Percentiles rank a stretch among this genome's conserved stretches.
Evolutionary conservation across 1,140 invertebrate species (phyloP).

Genomic region (Leptinotarsa undecemlineata): DNA sequence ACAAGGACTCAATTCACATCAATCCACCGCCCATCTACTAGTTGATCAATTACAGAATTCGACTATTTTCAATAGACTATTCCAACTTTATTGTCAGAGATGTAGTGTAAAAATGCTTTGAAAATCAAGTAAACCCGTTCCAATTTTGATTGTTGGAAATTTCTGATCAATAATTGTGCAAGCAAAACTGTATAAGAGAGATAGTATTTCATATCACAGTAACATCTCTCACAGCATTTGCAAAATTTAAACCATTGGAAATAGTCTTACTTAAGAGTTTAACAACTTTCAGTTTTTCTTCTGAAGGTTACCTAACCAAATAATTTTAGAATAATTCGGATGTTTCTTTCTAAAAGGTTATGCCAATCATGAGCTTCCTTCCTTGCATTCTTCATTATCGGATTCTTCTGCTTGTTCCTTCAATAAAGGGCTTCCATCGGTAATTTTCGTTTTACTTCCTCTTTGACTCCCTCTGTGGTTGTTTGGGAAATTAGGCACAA

Average conservation of each 20-base stretch:
- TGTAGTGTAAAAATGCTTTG: too few relatives aligned
- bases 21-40: too few relatives aligned
- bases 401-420: slow-evolving; percentile 56
- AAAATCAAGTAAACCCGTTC: too few relatives aligned
- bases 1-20: too few relatives aligned
- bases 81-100: too few relatives aligned
- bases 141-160: too few relatives aligned
- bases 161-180: too few relatives aligned
- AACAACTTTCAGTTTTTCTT: not conserved
- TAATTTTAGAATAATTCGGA: not conserved
- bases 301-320: not conserved
- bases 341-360: not conserved
- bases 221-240: not conserved
- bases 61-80: too few relatives aligned
- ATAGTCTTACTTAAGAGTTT: not conserved
- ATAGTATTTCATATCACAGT: not conserved
- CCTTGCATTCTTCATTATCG: slow-evolving; percentile 53
- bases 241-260: not conserved
- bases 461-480: slow-evolving; percentile 56
- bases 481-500: slow-evolving; percentile 60
- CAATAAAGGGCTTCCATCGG: slow-evolving; percentile 64
- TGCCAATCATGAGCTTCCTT: slow-evolving; percentile 42
- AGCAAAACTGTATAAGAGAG: too few relatives aligned
- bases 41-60: too few relatives aligned
- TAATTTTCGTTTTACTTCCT: slow-evolving; percentile 59